Conservation (phyloP, 2,113 vertebrate genomes). For the Hirundichthys speculiger region DNA sequence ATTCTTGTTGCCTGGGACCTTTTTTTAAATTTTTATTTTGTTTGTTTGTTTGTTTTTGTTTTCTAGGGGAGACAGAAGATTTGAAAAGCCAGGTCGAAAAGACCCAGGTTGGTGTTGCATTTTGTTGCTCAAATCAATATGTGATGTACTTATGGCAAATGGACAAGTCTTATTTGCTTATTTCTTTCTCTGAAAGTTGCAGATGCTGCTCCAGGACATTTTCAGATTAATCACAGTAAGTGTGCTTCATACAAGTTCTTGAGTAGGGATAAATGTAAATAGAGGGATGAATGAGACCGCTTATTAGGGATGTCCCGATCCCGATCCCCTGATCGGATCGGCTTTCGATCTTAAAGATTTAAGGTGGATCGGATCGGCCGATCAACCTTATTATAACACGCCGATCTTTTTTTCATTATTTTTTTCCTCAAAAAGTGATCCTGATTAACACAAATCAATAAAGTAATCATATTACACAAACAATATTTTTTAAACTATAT, state of each 20-base stretch:
- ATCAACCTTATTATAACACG: too few species aligned
- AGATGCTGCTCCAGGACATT: conserved; percentile 78
- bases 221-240: conserved; percentile 83
- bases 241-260: conserved; percentile 22
- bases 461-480: too few species aligned
- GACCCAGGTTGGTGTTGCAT: conserved; percentile 89
- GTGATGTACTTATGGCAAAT: conserved; percentile 6
- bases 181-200: conserved; percentile 26
- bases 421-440: too few species aligned
- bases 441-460: too few species aligned
- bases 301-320: too few species aligned
- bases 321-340: too few species aligned
- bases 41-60: conserved; percentile 27
- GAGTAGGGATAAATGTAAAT: background rate
- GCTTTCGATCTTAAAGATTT: too few species aligned
- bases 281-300: background rate
- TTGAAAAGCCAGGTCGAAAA: conserved; percentile 99
- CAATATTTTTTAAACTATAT: too few species aligned
- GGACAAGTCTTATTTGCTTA: conserved; percentile 23
- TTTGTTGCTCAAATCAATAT: conserved; percentile 15
- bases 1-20: background rate
- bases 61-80: conserved; percentile 94
- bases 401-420: too few species aligned
- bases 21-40: background rate
- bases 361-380: too few species aligned